Evolutionary conservation across 1,140 invertebrate genomes (phyloP).

Genomic region (Doryteuthis pealeii): DNA sequence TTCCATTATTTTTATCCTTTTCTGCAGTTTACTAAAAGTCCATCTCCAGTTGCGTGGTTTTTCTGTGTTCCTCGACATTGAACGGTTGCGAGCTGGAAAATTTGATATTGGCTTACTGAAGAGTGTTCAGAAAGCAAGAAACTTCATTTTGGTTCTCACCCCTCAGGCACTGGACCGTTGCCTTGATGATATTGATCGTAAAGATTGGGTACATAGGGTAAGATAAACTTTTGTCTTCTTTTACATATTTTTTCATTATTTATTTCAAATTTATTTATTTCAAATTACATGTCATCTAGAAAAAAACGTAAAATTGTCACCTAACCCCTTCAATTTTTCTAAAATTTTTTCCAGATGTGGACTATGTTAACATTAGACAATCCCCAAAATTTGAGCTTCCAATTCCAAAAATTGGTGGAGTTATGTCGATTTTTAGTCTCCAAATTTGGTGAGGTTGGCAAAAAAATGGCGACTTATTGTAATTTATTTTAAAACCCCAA

Average conservation of each 20-base stretch:
- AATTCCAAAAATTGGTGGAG: too few relatives aligned
- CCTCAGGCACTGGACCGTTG: conserved; percentile 93
- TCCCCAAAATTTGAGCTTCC: too few relatives aligned
- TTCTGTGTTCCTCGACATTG: conserved; percentile 61
- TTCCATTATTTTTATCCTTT: conserved; percentile 10
- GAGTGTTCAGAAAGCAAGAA: conserved; percentile 93
- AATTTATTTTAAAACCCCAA: too few relatives aligned
- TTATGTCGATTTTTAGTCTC: too few relatives aligned
- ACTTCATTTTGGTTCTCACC: conserved; percentile 95
- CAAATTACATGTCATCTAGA: background rate
- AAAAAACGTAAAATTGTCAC: too few relatives aligned
- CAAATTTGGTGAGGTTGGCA: too few relatives aligned
- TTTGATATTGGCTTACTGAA: conserved; percentile 97
- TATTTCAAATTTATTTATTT: background rate
- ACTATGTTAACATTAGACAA: too few relatives aligned
- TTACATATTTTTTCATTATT: background rate
- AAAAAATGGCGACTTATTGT: too few relatives aligned
- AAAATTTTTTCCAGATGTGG: too few relatives aligned
- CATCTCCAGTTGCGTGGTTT: conserved; percentile 89
- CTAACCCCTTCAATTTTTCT: too few relatives aligned
- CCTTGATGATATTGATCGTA: conserved; percentile 85
- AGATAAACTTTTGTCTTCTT: background rate
- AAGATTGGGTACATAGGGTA: conserved; percentile 96
- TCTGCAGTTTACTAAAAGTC: conserved; percentile 73
- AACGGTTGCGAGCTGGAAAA: conserved; percentile 67